Evolutionary conservation across 2,797 vertebrate genomes (phyloP), one percentile per base, ranked within the genome.

Genomic region (Acanthurus leucopareius): DNA sequence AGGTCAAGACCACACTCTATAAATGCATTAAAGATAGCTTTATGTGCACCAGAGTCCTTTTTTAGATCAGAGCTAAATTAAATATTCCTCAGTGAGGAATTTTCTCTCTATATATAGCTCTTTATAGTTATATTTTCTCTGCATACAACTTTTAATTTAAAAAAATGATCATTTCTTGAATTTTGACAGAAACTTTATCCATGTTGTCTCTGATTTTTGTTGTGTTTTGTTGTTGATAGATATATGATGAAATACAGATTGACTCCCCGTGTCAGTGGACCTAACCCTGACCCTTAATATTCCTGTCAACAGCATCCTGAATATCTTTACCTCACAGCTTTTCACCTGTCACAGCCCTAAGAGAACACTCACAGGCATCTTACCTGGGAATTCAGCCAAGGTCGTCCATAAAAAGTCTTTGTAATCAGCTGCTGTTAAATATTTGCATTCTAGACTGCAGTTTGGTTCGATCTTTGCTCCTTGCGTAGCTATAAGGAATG

Each of bases 381-480:
- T 51, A 98, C 97, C 97, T 93, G 97, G 97, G 84, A 99, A 97
- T 90, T 99, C 97, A 6, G 97, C 97, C 17, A 98, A 86, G 0
- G 97, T 97, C 2, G 97, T 99, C 97, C 97, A 98, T 77, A 99
- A 93, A 77, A 99, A 94, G 60, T 97, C 96, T 65, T 93, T 96
- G 93, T 99, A 99, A 73, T 99, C 97, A 15, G 91, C 93, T 73
- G 94, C 87, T 9, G 96, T 97, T 89, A 98, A 93, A 87, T 96
- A 95, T 90, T 96, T 96, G 76, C 97, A 99, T 79, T 96, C 95
- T 83, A 98, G 88, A 84, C 91, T 95, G 86, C 97, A 99, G 17
- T 92, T 94, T 0, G 93, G 94, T 80, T 97, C 95, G 4, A 91
- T 91, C 75, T 96, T 96, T 76, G 94, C 94, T 63, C 89, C 94